phyloP scores from a whole-genome alignment of 1,140 invertebrate species.

The Drosophila baimaii region DNA sequence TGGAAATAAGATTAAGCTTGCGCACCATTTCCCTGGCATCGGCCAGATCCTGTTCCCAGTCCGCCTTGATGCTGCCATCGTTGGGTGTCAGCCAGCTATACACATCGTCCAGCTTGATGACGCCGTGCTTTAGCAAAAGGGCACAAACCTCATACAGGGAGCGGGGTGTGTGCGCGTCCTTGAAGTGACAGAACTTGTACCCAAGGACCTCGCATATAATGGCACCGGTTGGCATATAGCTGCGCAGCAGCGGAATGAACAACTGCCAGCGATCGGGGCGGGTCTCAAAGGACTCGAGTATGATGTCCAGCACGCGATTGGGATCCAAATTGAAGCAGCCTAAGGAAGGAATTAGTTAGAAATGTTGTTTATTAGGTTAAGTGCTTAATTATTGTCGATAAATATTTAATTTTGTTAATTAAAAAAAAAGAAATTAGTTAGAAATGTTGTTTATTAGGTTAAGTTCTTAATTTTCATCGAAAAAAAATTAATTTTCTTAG shows the following conservation, averaged over 20 bases:
- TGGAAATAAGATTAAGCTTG: constrained; percentile 93
- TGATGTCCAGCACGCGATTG: constrained; percentile 97
- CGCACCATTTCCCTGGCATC: constrained; percentile 94
- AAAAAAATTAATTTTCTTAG: too few species aligned
- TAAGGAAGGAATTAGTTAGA: constrained; percentile 83
- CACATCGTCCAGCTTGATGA: constrained; percentile 94
- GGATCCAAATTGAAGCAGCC: constrained; percentile 99
- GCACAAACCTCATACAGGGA: constrained; percentile 95
- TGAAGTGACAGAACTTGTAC: constrained; percentile 94
- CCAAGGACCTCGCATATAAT: constrained; percentile 97
- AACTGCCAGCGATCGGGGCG: constrained; percentile 90
- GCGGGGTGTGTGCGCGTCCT: constrained; percentile 89
- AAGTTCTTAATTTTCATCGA: too few species aligned
- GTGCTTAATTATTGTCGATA: too few species aligned
- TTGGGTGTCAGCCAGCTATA: constrained; percentile 95
- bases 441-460: too few species aligned
- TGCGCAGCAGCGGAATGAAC: constrained; percentile 93
- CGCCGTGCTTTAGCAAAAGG: constrained; percentile 93
- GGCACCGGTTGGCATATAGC: constrained; percentile 93
- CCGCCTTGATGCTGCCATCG: constrained; percentile 91
- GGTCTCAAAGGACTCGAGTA: constrained; percentile 98
- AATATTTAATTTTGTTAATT: too few species aligned
- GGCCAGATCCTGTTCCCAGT: constrained; percentile 92
- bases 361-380: not conserved
- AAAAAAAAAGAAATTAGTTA: too few species aligned